A percentile compares a stretch with the other conserved stretches of the same genome.
Conservation (phyloP, 2,113 vertebrate species). For the Scalopus aquaticus region DNA sequence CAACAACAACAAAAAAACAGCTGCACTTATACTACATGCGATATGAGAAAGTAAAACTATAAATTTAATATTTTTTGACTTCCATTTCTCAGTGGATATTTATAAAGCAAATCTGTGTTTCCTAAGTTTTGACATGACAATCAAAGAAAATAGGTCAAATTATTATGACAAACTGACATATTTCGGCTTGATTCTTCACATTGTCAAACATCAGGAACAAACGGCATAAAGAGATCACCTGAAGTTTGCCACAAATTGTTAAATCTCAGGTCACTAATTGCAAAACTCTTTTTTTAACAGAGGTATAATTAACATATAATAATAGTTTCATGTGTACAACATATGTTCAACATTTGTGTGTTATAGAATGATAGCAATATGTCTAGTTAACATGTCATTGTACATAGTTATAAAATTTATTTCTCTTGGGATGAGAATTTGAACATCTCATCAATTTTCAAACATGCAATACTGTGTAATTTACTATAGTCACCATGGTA, state of each 20-base stretch:
- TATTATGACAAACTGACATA: neutral
- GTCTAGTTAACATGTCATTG: too few species aligned
- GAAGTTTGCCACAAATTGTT: neutral
- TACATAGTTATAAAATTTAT: too few species aligned
- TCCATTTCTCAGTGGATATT: neutral
- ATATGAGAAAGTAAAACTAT: conserved; percentile 15
- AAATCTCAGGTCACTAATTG: neutral
- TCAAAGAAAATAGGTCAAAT: neutral
- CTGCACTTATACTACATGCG: neutral
- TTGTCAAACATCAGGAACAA: neutral
- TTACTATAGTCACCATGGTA: neutral
- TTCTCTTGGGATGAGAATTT: too few species aligned
- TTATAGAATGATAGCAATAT: too few species aligned
- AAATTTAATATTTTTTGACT: neutral
- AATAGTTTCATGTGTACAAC: too few species aligned
- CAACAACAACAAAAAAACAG: neutral
- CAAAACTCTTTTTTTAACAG: neutral
- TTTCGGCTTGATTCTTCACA: neutral
- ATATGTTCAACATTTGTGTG: too few species aligned
- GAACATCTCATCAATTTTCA: too few species aligned
- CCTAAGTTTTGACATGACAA: neutral
- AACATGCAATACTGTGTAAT: too few species aligned
- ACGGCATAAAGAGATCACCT: neutral
- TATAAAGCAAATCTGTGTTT: conserved; percentile 12
- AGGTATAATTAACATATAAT: too few species aligned